Evolutionary conservation across 2,888 invertebrate species (phyloP).

Genomic region (Capitulum mitella): DNA sequence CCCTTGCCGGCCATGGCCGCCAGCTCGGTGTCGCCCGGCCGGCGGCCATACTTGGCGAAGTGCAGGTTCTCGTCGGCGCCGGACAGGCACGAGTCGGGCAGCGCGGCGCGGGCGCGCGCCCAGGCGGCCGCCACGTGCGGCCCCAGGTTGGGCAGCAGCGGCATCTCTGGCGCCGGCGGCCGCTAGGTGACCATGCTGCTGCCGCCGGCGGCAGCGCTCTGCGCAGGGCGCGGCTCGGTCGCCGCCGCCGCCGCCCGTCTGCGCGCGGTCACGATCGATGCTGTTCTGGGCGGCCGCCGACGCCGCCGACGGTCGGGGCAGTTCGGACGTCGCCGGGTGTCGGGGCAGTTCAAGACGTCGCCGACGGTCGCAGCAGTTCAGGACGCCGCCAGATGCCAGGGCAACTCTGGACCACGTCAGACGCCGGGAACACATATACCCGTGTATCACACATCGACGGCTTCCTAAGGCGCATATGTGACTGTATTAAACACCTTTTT

Average conservation of each 20-base stretch:
- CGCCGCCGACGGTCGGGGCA: not conserved
- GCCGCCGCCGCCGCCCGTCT: not conserved
- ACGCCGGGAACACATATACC: too few relatives aligned
- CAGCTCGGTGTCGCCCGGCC: conserved; percentile 39
- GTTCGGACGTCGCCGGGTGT: too few relatives aligned
- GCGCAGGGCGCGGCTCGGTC: not conserved
- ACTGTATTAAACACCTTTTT: too few relatives aligned
- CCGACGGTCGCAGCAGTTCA: not conserved
- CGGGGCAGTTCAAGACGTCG: not conserved
- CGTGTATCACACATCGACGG: too few relatives aligned
- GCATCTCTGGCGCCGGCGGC: conserved; percentile 23
- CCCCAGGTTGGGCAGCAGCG: conserved; percentile 57
- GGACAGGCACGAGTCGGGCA: conserved; percentile 49
- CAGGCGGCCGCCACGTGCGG: conserved; percentile 73
- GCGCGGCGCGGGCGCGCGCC: conserved; percentile 69
- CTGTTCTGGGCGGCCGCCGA: too few relatives aligned
- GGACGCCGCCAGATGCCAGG: too few relatives aligned
- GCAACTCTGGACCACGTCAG: too few relatives aligned
- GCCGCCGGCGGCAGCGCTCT: not conserved
- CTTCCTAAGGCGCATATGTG: too few relatives aligned
- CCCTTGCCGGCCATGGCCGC: conserved; percentile 36
- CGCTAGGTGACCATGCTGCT: conserved; percentile 16
- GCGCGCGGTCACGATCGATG: not conserved
- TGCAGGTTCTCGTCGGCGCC: conserved; percentile 38
- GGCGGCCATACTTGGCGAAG: conserved; percentile 41